Percentiles rank a stretch among this genome's conserved stretches.
phyloP scores from a whole-genome alignment of 2,888 invertebrate species.

The Diaprepes abbreviatus region DNA sequence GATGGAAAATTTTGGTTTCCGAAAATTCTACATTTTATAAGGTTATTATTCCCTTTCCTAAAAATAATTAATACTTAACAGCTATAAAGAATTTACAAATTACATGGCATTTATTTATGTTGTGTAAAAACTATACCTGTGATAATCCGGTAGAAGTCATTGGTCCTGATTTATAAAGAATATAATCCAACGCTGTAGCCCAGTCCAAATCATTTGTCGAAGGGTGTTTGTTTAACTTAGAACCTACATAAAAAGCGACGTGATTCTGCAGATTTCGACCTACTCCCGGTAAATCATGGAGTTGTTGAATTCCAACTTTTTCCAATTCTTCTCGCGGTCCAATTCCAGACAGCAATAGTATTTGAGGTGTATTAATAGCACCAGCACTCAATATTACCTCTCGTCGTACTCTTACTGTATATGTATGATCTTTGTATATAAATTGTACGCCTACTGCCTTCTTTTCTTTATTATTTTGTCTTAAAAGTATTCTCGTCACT shows the following conservation, averaged over 20 bases:
- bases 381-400: slow-evolving; percentile 77
- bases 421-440: slow-evolving; percentile 69
- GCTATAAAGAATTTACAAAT: too few species aligned
- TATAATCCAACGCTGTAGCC: slow-evolving; percentile 74
- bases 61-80: too few species aligned
- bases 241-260: slow-evolving; percentile 74
- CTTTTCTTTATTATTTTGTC: slow-evolving; percentile 67
- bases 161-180: slow-evolving; percentile 73
- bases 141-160: slow-evolving; percentile 72
- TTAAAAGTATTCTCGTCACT: slow-evolving; percentile 72
- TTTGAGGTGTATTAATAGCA: slow-evolving; percentile 77
- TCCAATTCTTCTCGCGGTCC: slow-evolving; percentile 75
- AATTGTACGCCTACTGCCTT: slow-evolving; percentile 75
- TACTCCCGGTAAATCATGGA: slow-evolving; percentile 77
- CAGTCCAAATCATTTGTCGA: slow-evolving; percentile 73
- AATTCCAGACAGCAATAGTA: slow-evolving; percentile 77
- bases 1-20: too few species aligned
- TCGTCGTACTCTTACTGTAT: slow-evolving; percentile 69
- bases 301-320: slow-evolving; percentile 72
- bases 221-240: slow-evolving; percentile 69
- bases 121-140: too few species aligned
- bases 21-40: too few species aligned
- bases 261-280: slow-evolving; percentile 80
- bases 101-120: too few species aligned
- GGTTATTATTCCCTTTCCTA: too few species aligned